Conservation (phyloP, 2,797 vertebrate genomes). For the Clarias fuscus region DNA sequence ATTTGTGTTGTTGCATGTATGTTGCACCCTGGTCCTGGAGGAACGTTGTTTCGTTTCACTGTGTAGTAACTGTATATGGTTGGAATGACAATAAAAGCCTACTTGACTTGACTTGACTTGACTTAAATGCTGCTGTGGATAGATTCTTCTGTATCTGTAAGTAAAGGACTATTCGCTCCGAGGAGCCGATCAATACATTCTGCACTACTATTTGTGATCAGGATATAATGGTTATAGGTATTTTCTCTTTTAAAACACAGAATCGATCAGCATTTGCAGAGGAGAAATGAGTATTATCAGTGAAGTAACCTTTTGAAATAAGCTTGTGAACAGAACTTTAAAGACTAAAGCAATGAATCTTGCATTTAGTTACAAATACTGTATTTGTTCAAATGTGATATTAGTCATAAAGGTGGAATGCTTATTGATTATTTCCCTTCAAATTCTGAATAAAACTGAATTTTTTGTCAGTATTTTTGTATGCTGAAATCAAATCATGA, state of each 20-base stretch:
- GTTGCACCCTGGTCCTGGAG: too few relatives aligned
- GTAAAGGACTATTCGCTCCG: constrained; percentile 32
- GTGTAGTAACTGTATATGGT: too few relatives aligned
- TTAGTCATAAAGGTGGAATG: background rate
- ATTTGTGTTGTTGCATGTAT: too few relatives aligned
- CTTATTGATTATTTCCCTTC: background rate
- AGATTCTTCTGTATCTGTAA: constrained; percentile 30
- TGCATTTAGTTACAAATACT: background rate
- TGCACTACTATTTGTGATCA: constrained; percentile 20
- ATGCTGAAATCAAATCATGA: background rate
- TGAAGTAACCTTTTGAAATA: constrained; percentile 52
- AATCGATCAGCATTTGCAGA: constrained; percentile 31
- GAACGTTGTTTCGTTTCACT: too few relatives aligned
- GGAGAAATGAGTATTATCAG: constrained; percentile 38
- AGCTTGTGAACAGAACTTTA: constrained; percentile 2
- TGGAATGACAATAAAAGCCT: too few relatives aligned
- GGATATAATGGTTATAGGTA: constrained; percentile 36
- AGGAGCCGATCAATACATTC: constrained; percentile 33
- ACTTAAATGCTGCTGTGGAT: constrained; percentile 21
- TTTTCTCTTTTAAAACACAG: constrained; percentile 42
- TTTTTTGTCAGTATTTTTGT: too few relatives aligned
- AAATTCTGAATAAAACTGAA: background rate
- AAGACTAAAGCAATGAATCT: constrained; percentile 10
- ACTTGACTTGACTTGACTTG: too few relatives aligned
- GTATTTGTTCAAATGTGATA: background rate